Percentiles rank a stretch among this genome's conserved stretches.
Evolutionary conservation across 1,140 invertebrate genomes (phyloP).

Genomic region (Calliopsis andreniformis): DNA sequence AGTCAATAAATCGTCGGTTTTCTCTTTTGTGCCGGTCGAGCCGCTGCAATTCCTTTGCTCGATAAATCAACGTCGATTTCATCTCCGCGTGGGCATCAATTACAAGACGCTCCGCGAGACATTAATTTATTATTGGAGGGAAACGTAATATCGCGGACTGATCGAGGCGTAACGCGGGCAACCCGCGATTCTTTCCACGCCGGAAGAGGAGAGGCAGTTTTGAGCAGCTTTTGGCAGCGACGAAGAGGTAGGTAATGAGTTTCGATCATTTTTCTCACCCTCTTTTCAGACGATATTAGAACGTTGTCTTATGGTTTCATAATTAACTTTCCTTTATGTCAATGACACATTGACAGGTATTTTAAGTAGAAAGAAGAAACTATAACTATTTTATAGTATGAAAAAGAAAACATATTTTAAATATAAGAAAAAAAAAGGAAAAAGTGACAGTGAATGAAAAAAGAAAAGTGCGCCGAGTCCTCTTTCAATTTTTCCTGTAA

Average conservation of each 20-base stretch:
- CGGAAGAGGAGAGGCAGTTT: constrained; percentile 2
- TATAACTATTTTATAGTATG: too few species aligned
- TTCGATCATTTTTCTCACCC: too few species aligned
- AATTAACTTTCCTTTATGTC: too few species aligned
- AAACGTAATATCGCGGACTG: constrained; percentile 64
- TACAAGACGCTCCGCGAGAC: constrained; percentile 71
- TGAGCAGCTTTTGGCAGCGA: constrained; percentile 64
- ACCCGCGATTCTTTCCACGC: constrained; percentile 18
- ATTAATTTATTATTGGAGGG: constrained; percentile 75
- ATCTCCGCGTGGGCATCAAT: constrained; percentile 72
- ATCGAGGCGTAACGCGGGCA: constrained; percentile 59
- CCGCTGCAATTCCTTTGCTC: constrained; percentile 48
- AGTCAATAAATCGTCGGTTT: constrained; percentile 62
- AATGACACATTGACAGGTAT: too few species aligned
- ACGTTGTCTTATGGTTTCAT: too few species aligned
- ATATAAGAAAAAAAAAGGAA: too few species aligned
- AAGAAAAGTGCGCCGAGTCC: too few species aligned
- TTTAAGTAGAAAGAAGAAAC: too few species aligned
- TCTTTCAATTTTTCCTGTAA: too few species aligned
- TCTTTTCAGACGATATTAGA: too few species aligned
- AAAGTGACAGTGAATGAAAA: too few species aligned
- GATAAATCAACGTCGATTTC: constrained; percentile 77
- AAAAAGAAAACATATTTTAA: too few species aligned
- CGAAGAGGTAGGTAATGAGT: constrained; percentile 52
- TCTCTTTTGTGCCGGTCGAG: constrained; percentile 47